Conservation (phyloP, 2,888 invertebrate species). For the Pachycephus smyrnensis region DNA sequence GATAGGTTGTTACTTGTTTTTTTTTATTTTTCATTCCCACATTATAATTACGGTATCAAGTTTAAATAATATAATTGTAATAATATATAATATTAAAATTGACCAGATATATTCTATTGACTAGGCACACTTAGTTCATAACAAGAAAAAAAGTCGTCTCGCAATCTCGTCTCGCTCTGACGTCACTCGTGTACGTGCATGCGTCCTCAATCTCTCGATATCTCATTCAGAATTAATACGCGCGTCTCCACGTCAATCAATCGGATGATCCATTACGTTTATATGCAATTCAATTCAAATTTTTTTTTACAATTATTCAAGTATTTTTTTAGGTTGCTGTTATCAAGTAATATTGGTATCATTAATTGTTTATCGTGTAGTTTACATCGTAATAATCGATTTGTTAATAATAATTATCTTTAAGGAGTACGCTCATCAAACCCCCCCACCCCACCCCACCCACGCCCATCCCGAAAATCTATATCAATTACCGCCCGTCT, state of each 20-base stretch:
- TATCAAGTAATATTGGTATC: slow-evolving; percentile 44
- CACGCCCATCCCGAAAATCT: slow-evolving; percentile 27
- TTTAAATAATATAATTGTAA: slow-evolving; percentile 61
- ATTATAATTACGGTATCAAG: slow-evolving; percentile 55
- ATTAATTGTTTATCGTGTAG: slow-evolving; percentile 42
- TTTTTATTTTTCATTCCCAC: slow-evolving; percentile 35
- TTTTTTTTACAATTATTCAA: slow-evolving; percentile 36
- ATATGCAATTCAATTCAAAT: slow-evolving; percentile 38
- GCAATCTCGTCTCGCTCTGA: slow-evolving; percentile 47
- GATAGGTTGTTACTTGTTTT: slow-evolving; percentile 38
- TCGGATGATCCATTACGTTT: slow-evolving; percentile 13
- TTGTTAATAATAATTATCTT: slow-evolving; percentile 41
- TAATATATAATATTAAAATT: slow-evolving; percentile 69
- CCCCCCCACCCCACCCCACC: slow-evolving; percentile 21
- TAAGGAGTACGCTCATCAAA: slow-evolving; percentile 32
- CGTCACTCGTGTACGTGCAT: slow-evolving; percentile 11
- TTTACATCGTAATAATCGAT: slow-evolving; percentile 39
- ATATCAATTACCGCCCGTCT: neutral
- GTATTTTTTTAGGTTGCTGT: slow-evolving; percentile 22
- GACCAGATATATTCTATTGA: slow-evolving; percentile 74
- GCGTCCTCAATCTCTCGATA: slow-evolving; percentile 25
- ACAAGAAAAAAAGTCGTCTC: slow-evolving; percentile 70
- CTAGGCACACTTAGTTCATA: slow-evolving; percentile 76
- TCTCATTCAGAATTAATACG: slow-evolving; percentile 26
- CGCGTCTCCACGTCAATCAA: slow-evolving; percentile 24